These are phyloP conservation scores for Drosophila paulistorum DNA, from an alignment of 1,140 invertebrate species.

Conservation along the genomic window DNA sequence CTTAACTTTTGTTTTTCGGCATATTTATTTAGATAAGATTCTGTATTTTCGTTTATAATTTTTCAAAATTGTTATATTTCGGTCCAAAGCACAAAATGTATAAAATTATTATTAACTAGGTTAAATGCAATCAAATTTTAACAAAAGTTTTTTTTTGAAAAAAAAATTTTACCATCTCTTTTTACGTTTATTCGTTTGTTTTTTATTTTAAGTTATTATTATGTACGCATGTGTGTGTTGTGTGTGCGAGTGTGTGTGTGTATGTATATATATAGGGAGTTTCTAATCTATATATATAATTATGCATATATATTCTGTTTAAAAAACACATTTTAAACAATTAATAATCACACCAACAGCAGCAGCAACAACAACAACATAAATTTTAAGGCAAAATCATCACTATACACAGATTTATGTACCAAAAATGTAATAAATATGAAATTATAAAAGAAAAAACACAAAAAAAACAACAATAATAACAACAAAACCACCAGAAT, in stretches of 20 bases:
- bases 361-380: conserved; percentile 54
- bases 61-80: conserved; percentile 81
- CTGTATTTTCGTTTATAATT: conserved; percentile 48
- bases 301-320: conserved; percentile 51
- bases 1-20: conserved; percentile 28
- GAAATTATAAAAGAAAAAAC: conserved; percentile 65
- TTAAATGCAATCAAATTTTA: conserved; percentile 47
- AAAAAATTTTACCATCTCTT: conserved; percentile 13
- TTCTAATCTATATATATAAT: conserved; percentile 21
- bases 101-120: conserved; percentile 67
- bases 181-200: conserved; percentile 54
- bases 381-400: conserved; percentile 56
- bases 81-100: conserved; percentile 80
- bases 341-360: conserved; percentile 40
- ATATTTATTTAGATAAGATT: conserved; percentile 53
- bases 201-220: conserved; percentile 55
- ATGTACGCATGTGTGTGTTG: conserved; percentile 50
- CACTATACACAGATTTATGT: conserved; percentile 80
- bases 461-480: conserved; percentile 24
- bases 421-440: conserved; percentile 83
- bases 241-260: conserved; percentile 39
- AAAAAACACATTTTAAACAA: conserved; percentile 46
- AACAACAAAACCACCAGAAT: conserved; percentile 31
- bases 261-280: conserved; percentile 38
- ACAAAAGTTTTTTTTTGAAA: conserved; percentile 22